A percentile compares a stretch with the other conserved stretches of the same genome.
Evolutionary conservation across 2,113 vertebrate genomes (phyloP).

Genomic region (Bathybates hornii): DNA sequence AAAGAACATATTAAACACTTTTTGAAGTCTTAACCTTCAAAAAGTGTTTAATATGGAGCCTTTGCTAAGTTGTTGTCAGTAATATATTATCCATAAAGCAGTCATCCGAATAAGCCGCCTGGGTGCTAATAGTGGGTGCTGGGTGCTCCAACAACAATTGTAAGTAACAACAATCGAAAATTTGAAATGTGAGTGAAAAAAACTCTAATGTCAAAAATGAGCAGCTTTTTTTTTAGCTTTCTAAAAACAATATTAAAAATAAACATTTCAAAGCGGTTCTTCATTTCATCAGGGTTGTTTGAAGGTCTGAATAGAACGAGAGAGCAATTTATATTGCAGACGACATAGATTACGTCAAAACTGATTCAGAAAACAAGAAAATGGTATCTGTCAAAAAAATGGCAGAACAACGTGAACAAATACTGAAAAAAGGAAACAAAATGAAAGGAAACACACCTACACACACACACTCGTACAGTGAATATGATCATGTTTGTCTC

Average conservation of each 20-base stretch:
- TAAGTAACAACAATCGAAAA: not conserved
- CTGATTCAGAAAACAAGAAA: not conserved
- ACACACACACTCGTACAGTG: not conserved
- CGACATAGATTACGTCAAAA: not conserved
- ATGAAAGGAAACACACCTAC: not conserved
- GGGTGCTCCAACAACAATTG: not conserved
- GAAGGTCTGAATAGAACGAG: not conserved
- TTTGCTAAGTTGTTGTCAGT: not conserved
- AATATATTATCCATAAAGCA: not conserved
- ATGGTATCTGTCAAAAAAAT: not conserved
- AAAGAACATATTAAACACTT: not conserved
- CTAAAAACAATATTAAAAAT: not conserved
- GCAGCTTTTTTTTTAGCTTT: not conserved
- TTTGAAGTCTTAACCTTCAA: not conserved
- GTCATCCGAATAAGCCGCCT: not conserved
- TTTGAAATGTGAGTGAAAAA: not conserved
- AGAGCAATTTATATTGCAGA: not conserved
- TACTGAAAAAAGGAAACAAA: not conserved
- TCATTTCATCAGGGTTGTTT: not conserved
- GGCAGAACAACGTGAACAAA: not conserved
- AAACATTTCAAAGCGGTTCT: not conserved
- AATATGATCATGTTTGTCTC: constrained; percentile 15
- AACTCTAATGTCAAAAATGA: not conserved
- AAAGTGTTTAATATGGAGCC: not conserved
- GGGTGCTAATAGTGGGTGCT: not conserved